Percentiles rank a stretch among this genome's conserved stretches.
Conservation (phyloP, 1,140 invertebrate species). For the Nautilus pompilius region DNA sequence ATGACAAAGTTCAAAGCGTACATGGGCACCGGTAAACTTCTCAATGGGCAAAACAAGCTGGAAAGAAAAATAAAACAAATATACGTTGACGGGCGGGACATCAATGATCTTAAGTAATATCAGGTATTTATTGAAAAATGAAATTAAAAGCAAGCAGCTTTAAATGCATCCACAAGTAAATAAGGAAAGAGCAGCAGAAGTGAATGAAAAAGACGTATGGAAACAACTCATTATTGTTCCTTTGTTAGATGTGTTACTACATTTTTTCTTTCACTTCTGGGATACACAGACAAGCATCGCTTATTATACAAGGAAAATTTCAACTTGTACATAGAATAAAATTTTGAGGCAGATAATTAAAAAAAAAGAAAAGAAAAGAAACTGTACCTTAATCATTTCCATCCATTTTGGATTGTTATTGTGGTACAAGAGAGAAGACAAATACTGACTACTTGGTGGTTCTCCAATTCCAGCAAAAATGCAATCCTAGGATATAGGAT, state of each 20-base stretch:
- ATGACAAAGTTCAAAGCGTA: slow-evolving; percentile 2
- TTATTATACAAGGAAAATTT: too few relatives aligned
- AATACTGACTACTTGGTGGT: neutral
- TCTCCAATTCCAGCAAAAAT: slow-evolving; percentile 4
- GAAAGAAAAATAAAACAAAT: neutral
- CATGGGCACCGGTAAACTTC: slow-evolving; percentile 3
- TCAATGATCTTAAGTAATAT: too few relatives aligned
- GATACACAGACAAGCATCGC: too few relatives aligned
- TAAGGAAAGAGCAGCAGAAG: too few relatives aligned
- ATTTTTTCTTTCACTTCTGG: too few relatives aligned
- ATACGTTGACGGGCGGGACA: neutral
- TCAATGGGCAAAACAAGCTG: slow-evolving; percentile 1
- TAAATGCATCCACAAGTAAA: too few relatives aligned
- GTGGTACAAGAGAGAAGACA: neutral
- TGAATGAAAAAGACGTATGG: too few relatives aligned
- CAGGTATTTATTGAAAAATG: too few relatives aligned
- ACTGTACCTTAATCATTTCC: slow-evolving; percentile 3
- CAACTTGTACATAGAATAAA: too few relatives aligned
- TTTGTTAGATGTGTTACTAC: too few relatives aligned
- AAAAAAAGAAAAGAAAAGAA: neutral
- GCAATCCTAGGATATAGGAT: neutral
- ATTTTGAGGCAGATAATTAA: neutral
- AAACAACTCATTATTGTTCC: too few relatives aligned
- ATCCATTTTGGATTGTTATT: slow-evolving; percentile 7
- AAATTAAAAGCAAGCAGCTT: too few relatives aligned